phyloP scores from a whole-genome alignment of 1,140 invertebrate genomes.

The Leptoteleia sp. region DNA sequence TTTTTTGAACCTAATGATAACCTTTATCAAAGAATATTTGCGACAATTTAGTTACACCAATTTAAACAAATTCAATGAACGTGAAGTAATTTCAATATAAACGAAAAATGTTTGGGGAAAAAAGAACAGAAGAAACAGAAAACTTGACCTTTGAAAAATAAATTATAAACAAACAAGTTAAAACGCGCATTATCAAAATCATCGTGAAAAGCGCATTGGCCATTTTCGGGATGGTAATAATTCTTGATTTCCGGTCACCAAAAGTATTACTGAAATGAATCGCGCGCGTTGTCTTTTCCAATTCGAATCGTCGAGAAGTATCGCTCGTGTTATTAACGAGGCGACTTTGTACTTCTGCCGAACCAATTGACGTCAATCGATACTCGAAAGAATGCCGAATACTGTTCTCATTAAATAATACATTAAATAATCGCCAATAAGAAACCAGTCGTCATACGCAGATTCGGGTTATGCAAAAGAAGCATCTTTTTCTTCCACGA shows the following conservation, averaged over 20 bases:
- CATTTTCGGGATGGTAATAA: slow-evolving; percentile 41
- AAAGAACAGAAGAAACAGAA: no score
- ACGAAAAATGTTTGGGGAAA: no score
- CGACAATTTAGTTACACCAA: no score
- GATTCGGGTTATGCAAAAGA: neutral
- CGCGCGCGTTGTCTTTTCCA: slow-evolving; percentile 40
- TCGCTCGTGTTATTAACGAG: slow-evolving; percentile 39
- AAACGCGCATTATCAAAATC: slow-evolving; percentile 10
- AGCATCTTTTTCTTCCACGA: neutral
- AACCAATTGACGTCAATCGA: slow-evolving; percentile 62
- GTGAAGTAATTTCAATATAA: no score
- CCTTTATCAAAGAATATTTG: no score
- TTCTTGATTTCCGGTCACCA: slow-evolving; percentile 44
- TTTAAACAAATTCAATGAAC: no score
- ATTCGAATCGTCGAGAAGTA: slow-evolving; percentile 30
- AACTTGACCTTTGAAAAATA: neutral
- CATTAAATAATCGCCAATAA: slow-evolving; percentile 26
- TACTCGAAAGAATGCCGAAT: slow-evolving; percentile 54
- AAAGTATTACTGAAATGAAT: slow-evolving; percentile 62
- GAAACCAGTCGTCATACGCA: slow-evolving; percentile 32
- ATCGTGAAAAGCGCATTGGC: slow-evolving; percentile 50
- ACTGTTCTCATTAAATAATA: slow-evolving; percentile 42
- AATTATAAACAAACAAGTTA: slow-evolving; percentile 21
- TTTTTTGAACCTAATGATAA: no score
- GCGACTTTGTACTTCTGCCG: slow-evolving; percentile 58